These are phyloP conservation scores for Carcinoscorpius rotundicauda DNA, from an alignment of 1,140 invertebrate species.

Conservation along the genomic window DNA sequence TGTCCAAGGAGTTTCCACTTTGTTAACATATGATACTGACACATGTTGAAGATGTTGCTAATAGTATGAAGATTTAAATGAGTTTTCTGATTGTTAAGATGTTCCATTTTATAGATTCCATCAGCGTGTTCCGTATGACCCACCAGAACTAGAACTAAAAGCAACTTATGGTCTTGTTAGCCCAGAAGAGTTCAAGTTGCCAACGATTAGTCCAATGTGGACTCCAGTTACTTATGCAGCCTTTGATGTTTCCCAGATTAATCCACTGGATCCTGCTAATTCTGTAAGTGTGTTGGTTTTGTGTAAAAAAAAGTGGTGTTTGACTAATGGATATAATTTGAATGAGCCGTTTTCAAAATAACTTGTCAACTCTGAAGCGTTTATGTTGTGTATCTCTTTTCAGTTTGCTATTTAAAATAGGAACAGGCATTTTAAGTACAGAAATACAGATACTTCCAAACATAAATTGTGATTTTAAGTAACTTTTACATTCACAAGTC, in stretches of 20 bases:
- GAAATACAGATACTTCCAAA: neutral
- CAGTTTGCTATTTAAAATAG: neutral
- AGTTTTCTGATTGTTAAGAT: conserved; percentile 2
- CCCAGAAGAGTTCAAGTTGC: conserved; percentile 47
- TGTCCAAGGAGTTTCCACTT: too few species aligned
- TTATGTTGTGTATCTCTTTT: neutral
- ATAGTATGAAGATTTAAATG: neutral
- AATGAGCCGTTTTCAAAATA: neutral
- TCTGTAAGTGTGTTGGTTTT: conserved; percentile 21
- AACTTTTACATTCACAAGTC: neutral
- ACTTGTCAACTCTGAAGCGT: neutral
- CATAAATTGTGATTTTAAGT: neutral
- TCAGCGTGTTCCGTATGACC: conserved; percentile 48
- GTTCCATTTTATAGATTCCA: conserved; percentile 43
- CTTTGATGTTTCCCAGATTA: conserved; percentile 38
- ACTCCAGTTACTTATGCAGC: conserved; percentile 42
- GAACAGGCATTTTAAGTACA: neutral
- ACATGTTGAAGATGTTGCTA: too few species aligned
- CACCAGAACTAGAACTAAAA: conserved; percentile 48
- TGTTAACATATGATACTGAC: too few species aligned
- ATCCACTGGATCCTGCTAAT: conserved; percentile 18
- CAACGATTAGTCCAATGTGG: conserved; percentile 44
- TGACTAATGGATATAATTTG: neutral
- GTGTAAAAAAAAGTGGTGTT: neutral
- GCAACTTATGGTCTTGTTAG: conserved; percentile 54